Conservation (phyloP, 2,113 vertebrate genomes). For the Phylloscopus whistleri region DNA sequence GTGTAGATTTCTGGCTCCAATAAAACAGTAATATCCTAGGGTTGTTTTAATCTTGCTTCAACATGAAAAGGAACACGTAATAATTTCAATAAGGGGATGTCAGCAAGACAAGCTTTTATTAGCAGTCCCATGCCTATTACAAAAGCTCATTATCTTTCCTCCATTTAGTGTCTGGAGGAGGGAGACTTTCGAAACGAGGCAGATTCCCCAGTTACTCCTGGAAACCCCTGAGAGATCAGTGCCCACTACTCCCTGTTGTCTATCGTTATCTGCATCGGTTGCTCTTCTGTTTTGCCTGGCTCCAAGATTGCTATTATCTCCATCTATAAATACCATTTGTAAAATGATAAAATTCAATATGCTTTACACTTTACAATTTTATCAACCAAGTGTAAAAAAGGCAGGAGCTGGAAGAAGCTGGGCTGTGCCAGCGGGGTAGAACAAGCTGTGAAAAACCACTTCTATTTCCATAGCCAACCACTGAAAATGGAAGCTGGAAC, state of each 20-base stretch:
- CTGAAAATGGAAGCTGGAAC: not conserved
- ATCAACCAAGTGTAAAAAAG: not conserved
- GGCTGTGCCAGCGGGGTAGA: not conserved
- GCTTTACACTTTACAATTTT: not conserved
- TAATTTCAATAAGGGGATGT: slow-evolving; percentile 42
- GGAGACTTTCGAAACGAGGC: not conserved
- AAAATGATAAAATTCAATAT: not conserved
- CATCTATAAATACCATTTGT: not conserved
- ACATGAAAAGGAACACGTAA: slow-evolving; percentile 6
- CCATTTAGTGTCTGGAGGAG: not conserved
- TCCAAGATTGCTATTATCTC: not conserved
- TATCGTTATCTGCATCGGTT: not conserved
- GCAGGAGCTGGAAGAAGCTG: not conserved
- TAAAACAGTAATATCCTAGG: not conserved
- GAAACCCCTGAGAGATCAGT: not conserved
- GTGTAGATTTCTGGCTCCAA: slow-evolving; percentile 21
- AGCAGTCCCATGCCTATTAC: slow-evolving; percentile 28
- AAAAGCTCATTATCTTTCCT: slow-evolving; percentile 20
- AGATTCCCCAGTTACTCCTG: not conserved
- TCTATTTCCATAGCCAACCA: not conserved
- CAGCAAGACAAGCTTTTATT: slow-evolving; percentile 36
- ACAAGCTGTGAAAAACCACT: not conserved
- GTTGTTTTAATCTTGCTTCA: not conserved
- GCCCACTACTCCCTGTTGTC: not conserved
- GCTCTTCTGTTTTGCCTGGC: not conserved